Conservation (phyloP, 2,113 vertebrate genomes). For the Nothobranchius kuhntae region DNA sequence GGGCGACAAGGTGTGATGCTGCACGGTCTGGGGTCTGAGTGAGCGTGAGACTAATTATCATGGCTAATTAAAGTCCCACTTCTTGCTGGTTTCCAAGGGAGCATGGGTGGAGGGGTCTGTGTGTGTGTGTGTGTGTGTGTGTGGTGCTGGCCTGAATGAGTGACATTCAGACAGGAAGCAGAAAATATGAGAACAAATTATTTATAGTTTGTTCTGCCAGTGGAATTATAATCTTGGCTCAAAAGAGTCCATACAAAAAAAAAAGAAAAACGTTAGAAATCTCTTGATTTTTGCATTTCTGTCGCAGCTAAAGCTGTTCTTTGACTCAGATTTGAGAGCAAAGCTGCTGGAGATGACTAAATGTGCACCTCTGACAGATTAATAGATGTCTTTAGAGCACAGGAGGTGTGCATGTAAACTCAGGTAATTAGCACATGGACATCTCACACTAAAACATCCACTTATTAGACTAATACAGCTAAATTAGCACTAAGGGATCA, state of each 20-base stretch:
- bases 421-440: too few species aligned
- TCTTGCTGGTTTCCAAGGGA: slow-evolving; percentile 66
- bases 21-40: slow-evolving; percentile 32
- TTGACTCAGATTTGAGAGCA: background rate
- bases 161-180: slow-evolving; percentile 43
- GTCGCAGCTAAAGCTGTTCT: background rate
- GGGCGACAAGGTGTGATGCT: slow-evolving; percentile 35
- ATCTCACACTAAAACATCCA: too few species aligned
- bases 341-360: background rate
- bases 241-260: background rate
- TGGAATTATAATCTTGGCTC: too few species aligned
- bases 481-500: too few species aligned
- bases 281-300: too few species aligned
- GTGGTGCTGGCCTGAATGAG: slow-evolving; percentile 60
- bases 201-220: background rate
- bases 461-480: too few species aligned
- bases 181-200: too few species aligned
- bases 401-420: too few species aligned
- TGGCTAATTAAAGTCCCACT: slow-evolving; percentile 75
- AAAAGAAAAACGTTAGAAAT: too few species aligned
- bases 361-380: background rate
- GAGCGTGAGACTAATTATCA: slow-evolving; percentile 66
- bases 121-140: background rate
- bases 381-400: too few species aligned
- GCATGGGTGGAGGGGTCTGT: background rate